Evolutionary conservation across 1,140 invertebrate genomes (phyloP).

Genomic region (Rhagoletis zephyria): DNA sequence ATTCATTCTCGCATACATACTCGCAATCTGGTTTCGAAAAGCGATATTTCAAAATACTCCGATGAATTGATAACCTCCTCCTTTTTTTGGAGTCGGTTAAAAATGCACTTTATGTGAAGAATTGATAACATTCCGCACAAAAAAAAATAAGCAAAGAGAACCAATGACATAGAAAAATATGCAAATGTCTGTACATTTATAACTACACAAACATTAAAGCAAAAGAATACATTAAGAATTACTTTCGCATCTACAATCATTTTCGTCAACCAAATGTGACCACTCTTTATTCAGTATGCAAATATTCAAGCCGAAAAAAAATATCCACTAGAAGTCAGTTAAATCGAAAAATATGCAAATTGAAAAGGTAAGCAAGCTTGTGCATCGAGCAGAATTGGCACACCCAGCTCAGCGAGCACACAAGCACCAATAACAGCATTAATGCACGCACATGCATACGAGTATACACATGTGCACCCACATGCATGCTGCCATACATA

Average conservation of each 20-base stretch:
- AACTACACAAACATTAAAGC: background rate
- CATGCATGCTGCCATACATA: background rate
- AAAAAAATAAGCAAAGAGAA: too few relatives aligned
- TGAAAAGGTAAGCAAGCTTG: background rate
- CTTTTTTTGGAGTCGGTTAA: too few relatives aligned
- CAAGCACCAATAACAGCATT: too few relatives aligned
- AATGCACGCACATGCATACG: background rate
- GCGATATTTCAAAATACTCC: too few relatives aligned
- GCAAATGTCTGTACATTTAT: background rate
- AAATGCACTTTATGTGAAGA: too few relatives aligned
- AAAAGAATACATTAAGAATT: slow-evolving; percentile 5
- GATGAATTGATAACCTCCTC: too few relatives aligned
- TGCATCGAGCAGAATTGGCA: background rate
- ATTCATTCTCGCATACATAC: too few relatives aligned
- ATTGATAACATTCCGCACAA: too few relatives aligned
- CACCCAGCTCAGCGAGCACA: background rate
- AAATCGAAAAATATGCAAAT: background rate
- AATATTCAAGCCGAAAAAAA: slow-evolving; percentile 3
- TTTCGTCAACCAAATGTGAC: background rate
- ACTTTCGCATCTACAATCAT: slow-evolving; percentile 20
- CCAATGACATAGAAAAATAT: background rate
- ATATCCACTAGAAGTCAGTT: background rate
- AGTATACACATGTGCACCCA: background rate
- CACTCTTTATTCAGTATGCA: background rate
- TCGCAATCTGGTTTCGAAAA: too few relatives aligned